A percentile compares a stretch with the other conserved stretches of the same genome.
Evolutionary conservation across 2,888 invertebrate genomes (phyloP).

Genomic region (Chrysina gloriosa): DNA sequence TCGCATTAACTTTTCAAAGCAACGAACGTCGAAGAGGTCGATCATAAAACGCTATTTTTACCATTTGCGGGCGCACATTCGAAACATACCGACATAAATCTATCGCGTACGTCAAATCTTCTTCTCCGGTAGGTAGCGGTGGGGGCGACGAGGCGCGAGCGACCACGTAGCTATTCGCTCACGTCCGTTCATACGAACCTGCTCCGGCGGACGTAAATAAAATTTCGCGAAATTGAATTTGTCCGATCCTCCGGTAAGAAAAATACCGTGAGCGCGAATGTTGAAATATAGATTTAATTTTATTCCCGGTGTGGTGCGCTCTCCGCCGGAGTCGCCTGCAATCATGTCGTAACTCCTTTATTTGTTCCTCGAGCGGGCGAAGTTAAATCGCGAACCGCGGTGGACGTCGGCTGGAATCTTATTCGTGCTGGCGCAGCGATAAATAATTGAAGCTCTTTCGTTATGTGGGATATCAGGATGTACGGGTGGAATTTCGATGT

Average conservation of each 20-base stretch:
- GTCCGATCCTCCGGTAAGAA: constrained; percentile 18
- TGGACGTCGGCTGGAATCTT: no score
- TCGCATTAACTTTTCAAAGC: constrained; percentile 60
- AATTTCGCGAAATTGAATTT: constrained; percentile 16
- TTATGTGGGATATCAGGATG: no score
- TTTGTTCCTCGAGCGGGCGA: no score
- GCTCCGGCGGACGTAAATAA: constrained; percentile 13
- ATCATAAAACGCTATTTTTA: constrained; percentile 56
- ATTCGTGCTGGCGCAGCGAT: no score
- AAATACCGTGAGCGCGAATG: constrained; percentile 11
- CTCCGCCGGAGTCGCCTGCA: neutral
- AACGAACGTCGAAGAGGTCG: constrained; percentile 47
- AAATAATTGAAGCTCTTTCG: no score
- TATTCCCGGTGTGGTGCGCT: neutral
- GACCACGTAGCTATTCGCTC: neutral
- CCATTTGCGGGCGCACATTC: constrained; percentile 44
- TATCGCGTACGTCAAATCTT: neutral
- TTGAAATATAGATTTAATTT: constrained; percentile 29
- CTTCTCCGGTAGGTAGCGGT: neutral
- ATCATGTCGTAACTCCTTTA: no score
- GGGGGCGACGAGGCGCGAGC: neutral
- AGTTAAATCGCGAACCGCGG: no score
- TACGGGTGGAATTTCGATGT: no score
- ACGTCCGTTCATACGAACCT: neutral
- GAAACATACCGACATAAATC: constrained; percentile 7